phyloP scores from a whole-genome alignment of 2,797 vertebrate genomes.

The Prunella strophiata region DNA sequence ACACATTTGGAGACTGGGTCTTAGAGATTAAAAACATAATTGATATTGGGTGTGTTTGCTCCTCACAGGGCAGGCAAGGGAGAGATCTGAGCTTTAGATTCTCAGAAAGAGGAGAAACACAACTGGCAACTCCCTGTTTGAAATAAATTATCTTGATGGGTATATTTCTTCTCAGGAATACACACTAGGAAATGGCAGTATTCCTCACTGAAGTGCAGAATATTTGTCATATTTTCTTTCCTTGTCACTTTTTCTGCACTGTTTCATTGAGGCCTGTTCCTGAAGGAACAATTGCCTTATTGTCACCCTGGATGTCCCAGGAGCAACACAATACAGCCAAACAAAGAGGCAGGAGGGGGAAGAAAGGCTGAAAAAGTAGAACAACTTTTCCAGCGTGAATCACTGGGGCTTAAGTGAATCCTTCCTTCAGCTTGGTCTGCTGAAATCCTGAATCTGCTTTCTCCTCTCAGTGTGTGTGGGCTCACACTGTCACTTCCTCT shows the following conservation, averaged over 20 bases:
- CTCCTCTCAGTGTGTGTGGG: neutral
- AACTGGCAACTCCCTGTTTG: slow-evolving; percentile 52
- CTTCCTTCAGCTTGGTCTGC: neutral
- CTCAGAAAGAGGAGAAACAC: slow-evolving; percentile 46
- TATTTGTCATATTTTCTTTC: slow-evolving; percentile 57
- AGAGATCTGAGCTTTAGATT: slow-evolving; percentile 34
- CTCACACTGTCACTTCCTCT: neutral
- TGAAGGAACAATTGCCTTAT: slow-evolving; percentile 67
- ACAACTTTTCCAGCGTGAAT: neutral
- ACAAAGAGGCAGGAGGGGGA: neutral
- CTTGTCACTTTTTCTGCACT: slow-evolving; percentile 31
- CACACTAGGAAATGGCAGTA: slow-evolving; percentile 36
- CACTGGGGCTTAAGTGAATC: neutral
- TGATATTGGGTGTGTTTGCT: slow-evolving; percentile 65
- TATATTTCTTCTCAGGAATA: slow-evolving; percentile 55
- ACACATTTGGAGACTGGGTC: slow-evolving; percentile 52
- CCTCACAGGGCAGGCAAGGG: slow-evolving; percentile 13
- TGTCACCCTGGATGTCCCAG: slow-evolving; percentile 58
- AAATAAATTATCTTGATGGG: slow-evolving; percentile 60
- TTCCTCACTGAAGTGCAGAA: neutral
- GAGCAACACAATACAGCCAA: slow-evolving; percentile 45
- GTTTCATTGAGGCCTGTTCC: slow-evolving; percentile 29
- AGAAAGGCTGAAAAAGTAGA: slow-evolving; percentile 16
- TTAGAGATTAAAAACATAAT: slow-evolving; percentile 65
- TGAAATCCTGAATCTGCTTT: neutral